Base-by-base conservation (phyloP, 2,797 vertebrate genomes). In the Rousettus madagascariensis region DNA sequence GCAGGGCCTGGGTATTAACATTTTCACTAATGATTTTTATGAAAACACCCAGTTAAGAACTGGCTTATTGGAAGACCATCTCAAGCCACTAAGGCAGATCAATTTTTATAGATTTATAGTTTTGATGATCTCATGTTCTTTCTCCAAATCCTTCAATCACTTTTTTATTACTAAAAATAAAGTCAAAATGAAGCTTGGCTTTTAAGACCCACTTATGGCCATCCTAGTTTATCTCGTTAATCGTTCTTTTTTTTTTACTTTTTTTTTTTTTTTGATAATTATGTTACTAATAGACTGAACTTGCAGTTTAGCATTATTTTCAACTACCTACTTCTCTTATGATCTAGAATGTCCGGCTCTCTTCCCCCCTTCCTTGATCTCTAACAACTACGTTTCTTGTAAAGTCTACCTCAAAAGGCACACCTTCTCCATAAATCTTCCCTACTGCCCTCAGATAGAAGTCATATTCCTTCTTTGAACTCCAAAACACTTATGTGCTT, bases 91-190 rank as follows among this genome's bases (percentile, higher is more conserved):
- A 72, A 83, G 28, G 59, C 63, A 86, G 53, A 87, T 84, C 24
- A 92, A 0, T 83, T 68, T 90, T 79, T 90, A n/a, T 77, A 90
- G 86, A 83, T 90, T 72, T 4, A 33, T 83, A 53, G 26, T 90
- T 92, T 94, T 90, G 71, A 57, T 84, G 43, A 65, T n/a, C 11
- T 86, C 24, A 33, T 71, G 26, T 84, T 77, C 57, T 92, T 94
- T 66, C 16, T 49, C 10, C 30, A 84, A 83, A 86, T 49, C 28
- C 20, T 80, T 65, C 22, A 59, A 2, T 84, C 57, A 36, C n/a
- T 91, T 93, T 93, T 36, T 53, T 91, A 0, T 77, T 92, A 66
- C 66, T 80, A 26, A 90, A 79, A 84, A 36, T 83, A 51, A 82
- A 71, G 61, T 83, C 24, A 92, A 66, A 84, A 68, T 95, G 43